Percentiles rank a stretch among this genome's conserved stretches.
phyloP scores from a whole-genome alignment of 1,140 invertebrate genomes.

The Brevipalpus yothersi region DNA sequence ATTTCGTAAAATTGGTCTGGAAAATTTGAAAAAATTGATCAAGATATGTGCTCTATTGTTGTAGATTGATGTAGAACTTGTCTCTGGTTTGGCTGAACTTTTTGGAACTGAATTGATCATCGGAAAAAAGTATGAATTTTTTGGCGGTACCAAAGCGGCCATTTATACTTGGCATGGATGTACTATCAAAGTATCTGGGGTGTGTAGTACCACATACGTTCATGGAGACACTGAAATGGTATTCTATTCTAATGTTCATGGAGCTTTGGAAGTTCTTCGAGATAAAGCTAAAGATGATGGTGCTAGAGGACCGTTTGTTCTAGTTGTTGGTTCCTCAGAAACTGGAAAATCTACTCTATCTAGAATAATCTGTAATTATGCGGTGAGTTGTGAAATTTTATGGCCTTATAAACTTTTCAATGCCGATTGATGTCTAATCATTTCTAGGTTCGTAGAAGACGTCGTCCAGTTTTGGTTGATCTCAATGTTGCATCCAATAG shows the following conservation, averaged over 20 bases:
- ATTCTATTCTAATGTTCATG: slow-evolving; percentile 82
- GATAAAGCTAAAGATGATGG: slow-evolving; percentile 43
- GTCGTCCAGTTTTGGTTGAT: slow-evolving; percentile 66
- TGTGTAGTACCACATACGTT: slow-evolving; percentile 73
- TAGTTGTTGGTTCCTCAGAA: slow-evolving; percentile 68
- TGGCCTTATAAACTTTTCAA: background rate
- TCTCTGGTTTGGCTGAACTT: slow-evolving; percentile 41
- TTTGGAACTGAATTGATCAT: slow-evolving; percentile 90
- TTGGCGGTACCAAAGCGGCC: slow-evolving; percentile 70
- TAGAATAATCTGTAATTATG: slow-evolving; percentile 74
- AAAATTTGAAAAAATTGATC: background rate
- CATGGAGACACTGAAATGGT: slow-evolving; percentile 91
- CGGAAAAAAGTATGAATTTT: slow-evolving; percentile 74
- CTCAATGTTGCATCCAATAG: slow-evolving; percentile 86
- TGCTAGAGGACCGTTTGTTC: slow-evolving; percentile 25
- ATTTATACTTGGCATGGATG: slow-evolving; percentile 92
- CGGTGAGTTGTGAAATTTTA: slow-evolving; percentile 26
- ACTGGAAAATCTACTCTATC: slow-evolving; percentile 88
- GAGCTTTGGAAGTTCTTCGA: slow-evolving; percentile 67
- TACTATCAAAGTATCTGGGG: slow-evolving; percentile 36
- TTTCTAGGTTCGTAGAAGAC: slow-evolving; percentile 32
- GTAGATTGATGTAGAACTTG: slow-evolving; percentile 6
- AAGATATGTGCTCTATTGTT: background rate
- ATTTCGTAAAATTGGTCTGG: background rate
- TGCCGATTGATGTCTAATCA: background rate